Evolutionary conservation across 2,797 vertebrate genomes (phyloP), one percentile per base, ranked within the genome.

Genomic region (Rhabdophis nuchalis): DNA sequence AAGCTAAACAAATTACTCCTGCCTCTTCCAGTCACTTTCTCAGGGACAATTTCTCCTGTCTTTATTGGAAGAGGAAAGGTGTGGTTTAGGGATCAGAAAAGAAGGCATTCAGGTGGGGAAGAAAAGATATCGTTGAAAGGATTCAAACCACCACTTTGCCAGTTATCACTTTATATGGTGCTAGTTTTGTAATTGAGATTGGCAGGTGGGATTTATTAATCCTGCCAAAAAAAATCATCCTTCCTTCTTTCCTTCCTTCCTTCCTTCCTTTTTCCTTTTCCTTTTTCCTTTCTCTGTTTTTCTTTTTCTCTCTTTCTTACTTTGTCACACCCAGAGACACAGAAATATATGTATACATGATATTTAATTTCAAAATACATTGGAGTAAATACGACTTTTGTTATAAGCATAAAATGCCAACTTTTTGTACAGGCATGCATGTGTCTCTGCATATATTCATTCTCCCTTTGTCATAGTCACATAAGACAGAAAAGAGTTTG

Each of bases 401-500:
- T 10, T 82, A 82, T 46, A 82, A 82, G 25, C 1, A 82, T 82
- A 10, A 82, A 82, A 25, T 82, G 23, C 25, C 41, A 54, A 52
- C 50, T 46, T 61, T 89, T 89, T 92, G 61, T 14, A 60, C 12
- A 92, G 93, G 94, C 93, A 57, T 72, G 95, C 89, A 93, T 13
- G 50, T 14, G 23, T 46, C 77, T 46, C 10, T 12, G 1, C 25
- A 23, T 82, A 82, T 82, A 82, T 82, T 41, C 36, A 41, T 27
- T 32, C 41, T 27, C 8, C 54, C 88, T 87, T 94, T 91, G 93
- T 93, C 93, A 95, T 94, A 92, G 93, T 61, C 77, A 92, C 94
- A 89, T 93, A 77, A 95, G 68, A 89, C 25, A 92, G 77, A 94
- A 94, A 96, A 95, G 94, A 90, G 58, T 95, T 93, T 94, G 93